Conservation (phyloP, 2,113 vertebrate genomes). For the Ctenodactylus gundi region DNA sequence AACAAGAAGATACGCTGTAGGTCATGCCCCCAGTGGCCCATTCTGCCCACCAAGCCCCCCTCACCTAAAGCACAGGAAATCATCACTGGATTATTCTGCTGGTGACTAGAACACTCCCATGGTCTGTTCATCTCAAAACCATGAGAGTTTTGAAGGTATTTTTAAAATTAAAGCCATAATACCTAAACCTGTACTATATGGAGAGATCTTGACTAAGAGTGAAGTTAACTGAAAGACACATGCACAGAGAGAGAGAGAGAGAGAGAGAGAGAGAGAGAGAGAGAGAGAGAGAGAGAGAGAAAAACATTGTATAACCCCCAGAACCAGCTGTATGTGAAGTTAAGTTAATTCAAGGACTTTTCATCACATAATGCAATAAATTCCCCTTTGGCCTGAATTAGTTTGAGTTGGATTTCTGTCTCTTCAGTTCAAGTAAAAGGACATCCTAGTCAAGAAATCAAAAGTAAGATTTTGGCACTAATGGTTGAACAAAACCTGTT, state of each 20-base stretch:
- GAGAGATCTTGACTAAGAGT: conserved; percentile 3
- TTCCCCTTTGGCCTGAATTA: conserved; percentile 11
- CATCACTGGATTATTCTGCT: too few relatives aligned
- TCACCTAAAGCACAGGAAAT: too few relatives aligned
- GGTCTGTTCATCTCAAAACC: too few relatives aligned
- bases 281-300: neutral
- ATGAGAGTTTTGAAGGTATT: too few relatives aligned
- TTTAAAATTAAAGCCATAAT: too few relatives aligned
- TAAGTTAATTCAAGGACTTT: conserved; percentile 31
- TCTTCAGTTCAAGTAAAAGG: conserved; percentile 20
- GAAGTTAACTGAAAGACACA: neutral
- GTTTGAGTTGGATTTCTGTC: conserved; percentile 31
- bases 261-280: neutral
- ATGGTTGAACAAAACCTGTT: neutral
- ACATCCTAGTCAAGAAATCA: neutral
- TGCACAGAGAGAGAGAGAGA: too few relatives aligned
- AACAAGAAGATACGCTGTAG: too few relatives aligned
- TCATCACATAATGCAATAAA: neutral
- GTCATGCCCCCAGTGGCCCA: too few relatives aligned
- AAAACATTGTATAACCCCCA: neutral
- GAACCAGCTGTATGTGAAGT: neutral
- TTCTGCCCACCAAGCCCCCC: too few relatives aligned
- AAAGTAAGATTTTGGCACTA: neutral
- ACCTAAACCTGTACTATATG: too few relatives aligned
- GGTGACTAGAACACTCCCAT: too few relatives aligned